phyloP scores from a whole-genome alignment of 2,113 vertebrate species.

The Gnathonemus longibarbis region DNA sequence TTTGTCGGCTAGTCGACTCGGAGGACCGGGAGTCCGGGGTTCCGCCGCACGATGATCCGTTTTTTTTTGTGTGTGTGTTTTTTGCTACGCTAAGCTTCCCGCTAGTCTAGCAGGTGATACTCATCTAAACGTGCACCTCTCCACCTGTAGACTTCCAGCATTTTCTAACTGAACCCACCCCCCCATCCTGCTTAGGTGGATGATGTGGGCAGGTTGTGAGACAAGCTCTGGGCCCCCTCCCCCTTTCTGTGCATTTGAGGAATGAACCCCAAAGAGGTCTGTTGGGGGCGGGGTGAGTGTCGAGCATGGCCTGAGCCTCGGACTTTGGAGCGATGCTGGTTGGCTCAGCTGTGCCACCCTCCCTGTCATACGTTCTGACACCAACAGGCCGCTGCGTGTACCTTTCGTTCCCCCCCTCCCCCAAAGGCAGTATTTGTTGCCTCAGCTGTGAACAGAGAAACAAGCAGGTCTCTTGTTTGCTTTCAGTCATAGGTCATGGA shows the following conservation, averaged over 20 bases:
- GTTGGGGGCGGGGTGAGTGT: not conserved
- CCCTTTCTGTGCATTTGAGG: not conserved
- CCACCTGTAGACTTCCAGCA: not conserved
- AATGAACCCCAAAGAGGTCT: not conserved
- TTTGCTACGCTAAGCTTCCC: constrained; percentile 4
- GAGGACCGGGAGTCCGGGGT: not conserved
- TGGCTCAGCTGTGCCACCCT: not conserved
- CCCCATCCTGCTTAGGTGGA: too few species aligned
- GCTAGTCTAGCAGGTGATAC: not conserved
- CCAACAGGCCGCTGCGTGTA: constrained; percentile 29
- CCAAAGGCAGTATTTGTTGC: constrained; percentile 33
- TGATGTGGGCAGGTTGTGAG: not conserved
- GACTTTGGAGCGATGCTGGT: constrained; percentile 17
- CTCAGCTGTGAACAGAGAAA: constrained; percentile 30
- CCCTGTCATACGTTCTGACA: constrained; percentile 26
- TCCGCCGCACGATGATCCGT: not conserved
- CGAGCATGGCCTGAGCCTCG: not conserved
- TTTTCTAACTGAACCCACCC: not conserved
- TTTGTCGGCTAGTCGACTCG: not conserved
- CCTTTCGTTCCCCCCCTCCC: not conserved
- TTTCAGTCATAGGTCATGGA: constrained; percentile 42
- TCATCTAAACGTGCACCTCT: constrained; percentile 6
- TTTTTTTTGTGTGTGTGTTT: not conserved
- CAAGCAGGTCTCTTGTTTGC: constrained; percentile 44
- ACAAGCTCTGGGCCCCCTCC: not conserved